Percentiles rank a stretch among this genome's conserved stretches.
phyloP scores from a whole-genome alignment of 2,113 vertebrate species.

The Oncorhynchus gorbuscha region DNA sequence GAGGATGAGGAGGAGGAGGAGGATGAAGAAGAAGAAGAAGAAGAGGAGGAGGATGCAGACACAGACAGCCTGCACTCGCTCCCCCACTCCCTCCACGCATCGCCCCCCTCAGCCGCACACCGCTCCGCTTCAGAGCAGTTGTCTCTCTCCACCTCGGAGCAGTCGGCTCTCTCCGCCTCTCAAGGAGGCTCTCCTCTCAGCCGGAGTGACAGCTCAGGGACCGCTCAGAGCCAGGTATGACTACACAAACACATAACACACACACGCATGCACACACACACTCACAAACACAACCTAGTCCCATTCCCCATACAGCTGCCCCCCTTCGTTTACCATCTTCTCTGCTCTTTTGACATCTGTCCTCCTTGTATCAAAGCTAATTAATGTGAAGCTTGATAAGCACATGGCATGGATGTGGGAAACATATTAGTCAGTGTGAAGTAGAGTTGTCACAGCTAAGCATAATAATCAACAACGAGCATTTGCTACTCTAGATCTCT shows the following conservation, averaged over 20 bases:
- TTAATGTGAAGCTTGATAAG: slow-evolving; percentile 33
- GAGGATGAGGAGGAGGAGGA: slow-evolving; percentile 38
- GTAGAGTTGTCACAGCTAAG: no score
- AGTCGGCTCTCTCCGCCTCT: slow-evolving; percentile 65
- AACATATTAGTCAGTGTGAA: no score
- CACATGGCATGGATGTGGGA: no score
- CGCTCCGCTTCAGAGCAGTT: no score
- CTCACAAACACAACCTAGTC: slow-evolving; percentile 11
- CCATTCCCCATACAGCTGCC: slow-evolving; percentile 70
- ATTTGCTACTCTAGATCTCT: no score
- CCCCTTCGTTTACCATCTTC: slow-evolving; percentile 77
- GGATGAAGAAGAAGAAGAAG: slow-evolving; percentile 13
- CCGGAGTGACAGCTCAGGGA: no score
- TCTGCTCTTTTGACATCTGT: slow-evolving; percentile 39
- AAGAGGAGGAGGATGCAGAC: slow-evolving; percentile 52
- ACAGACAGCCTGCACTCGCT: slow-evolving; percentile 69
- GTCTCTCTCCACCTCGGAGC: slow-evolving; percentile 13
- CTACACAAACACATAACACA: no score
- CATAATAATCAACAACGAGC: no score
- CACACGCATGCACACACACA: no score
- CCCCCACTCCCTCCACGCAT: not conserved
- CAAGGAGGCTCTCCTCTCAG: not conserved
- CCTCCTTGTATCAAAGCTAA: slow-evolving; percentile 53
- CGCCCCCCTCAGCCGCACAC: not conserved
- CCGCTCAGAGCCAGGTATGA: no score